Base-by-base conservation (phyloP, 2,113 vertebrate genomes). In the Solea solea region DNA sequence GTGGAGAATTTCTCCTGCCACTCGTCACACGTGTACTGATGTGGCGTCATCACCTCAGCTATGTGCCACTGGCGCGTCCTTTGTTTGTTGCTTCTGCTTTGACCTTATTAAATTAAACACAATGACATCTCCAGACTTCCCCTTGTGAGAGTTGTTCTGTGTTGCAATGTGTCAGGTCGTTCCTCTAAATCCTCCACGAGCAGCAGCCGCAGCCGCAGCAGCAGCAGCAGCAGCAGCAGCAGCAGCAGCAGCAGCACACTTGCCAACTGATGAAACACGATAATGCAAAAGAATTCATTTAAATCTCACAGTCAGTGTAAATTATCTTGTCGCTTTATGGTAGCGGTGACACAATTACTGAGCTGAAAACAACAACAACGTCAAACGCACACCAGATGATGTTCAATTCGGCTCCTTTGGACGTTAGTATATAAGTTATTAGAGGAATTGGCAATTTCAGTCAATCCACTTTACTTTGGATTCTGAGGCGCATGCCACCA, bases 71-170 rank as follows among this genome's bases (percentile, higher is more conserved):
- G 72, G 56, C 65, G 53, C 21, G 2, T 57, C 58, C 69, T 82
- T 88, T 86, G 74, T 92, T 86, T 89, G 87, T 78, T 69, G 11
- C 84, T 69, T 82, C 55, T 64, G 49, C 62, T 82, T 76, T 83
- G 86, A 88, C 87, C 88, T 89, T 88, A 91, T 89, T 91, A 82
- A 89, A 89, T 90, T 88, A 89, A 74, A 87, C 65, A 87, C 81
- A 91, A 85, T 86, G 70, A 76, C 74, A 69, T 83, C 78, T 70
- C 49, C 65, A 78, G 62, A 78, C 64, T n/a, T 83, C 62, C 74
- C 78, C 74, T 65, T 56, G 82, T 64, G 86, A 88, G 59, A 86
- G 75, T 80, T 69, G 68, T 58, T 86, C 54, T 65, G 74, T 74
- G 77, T 81, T 84, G 72, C 74, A 57, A 74, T 80, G 76, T 74